phyloP scores from a whole-genome alignment of 1,140 invertebrate species.

The Zeugodacus cucurbitae region DNA sequence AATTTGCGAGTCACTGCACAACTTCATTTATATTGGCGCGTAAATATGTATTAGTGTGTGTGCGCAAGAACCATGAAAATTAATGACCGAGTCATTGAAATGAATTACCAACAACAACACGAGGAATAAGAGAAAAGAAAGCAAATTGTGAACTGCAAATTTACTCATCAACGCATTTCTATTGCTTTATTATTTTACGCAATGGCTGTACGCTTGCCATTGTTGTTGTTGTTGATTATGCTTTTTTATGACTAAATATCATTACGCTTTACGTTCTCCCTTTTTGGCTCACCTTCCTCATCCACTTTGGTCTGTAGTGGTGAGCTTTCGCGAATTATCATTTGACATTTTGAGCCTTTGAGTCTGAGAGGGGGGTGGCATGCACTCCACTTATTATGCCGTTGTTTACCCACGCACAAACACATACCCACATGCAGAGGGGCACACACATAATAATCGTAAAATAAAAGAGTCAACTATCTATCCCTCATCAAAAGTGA shows the following conservation, averaged over 20 bases:
- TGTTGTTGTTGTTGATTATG: background rate
- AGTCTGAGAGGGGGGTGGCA: background rate
- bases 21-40: background rate
- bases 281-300: background rate
- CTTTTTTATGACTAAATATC: background rate
- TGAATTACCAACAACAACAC: background rate
- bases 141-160: background rate
- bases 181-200: background rate
- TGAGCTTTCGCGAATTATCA: background rate
- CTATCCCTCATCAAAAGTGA: background rate
- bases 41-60: background rate
- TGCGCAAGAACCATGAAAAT: background rate
- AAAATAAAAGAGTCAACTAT: background rate
- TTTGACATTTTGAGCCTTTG: background rate
- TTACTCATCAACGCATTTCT: conserved; percentile 7
- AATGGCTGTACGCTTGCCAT: background rate
- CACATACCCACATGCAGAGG: background rate
- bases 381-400: background rate
- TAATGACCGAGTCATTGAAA: background rate
- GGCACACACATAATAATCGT: background rate
- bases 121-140: no score
- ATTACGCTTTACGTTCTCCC: background rate
- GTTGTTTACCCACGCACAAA: background rate
- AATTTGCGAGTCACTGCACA: background rate
- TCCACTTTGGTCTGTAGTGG: background rate